Base-by-base conservation (phyloP, 1,140 invertebrate genomes). In the Spodoptera litura region DNA sequence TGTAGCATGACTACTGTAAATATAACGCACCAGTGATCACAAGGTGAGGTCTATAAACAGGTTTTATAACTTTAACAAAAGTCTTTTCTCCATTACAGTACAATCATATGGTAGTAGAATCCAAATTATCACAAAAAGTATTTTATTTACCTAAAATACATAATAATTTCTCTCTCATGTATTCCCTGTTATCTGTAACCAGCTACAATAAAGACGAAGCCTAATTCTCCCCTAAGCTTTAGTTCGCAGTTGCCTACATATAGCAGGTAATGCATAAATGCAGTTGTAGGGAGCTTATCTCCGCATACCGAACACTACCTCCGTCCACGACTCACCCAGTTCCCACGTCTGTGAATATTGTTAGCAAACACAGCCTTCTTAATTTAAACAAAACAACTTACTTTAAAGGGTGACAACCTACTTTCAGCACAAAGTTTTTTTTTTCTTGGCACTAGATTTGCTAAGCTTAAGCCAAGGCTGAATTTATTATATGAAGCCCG, bases 381-480 rank as follows among this genome's bases (percentile, higher is more conserved):
- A 64, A 64, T 44, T 49, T 44, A 64, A 5, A 20, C n/a, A 49
- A 66, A 66, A 38, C 15, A 49, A 66, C 38, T 44, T n/a, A n/a
- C 31, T 62, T 38, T 66, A 66, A 51, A 25, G 49, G 9, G 62
- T 66, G 38, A 25, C 15, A 49, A 20, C 61, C 61, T 64, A 49
- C 61, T 49, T 51, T 35, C n/a, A 61, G 38, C 38, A 25, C 38
- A 20, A 20, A 20, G 35, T 66, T 44, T 13, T 27, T 66, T 49
- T 64, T 49, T 66, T 49, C 62, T 66, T 66, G 62, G 62, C 62
- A 66, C 38, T 38, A 15, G 3, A 12, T 49, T 38, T 66, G 62
- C 38, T 64, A 64, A 64, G 61, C 61, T 64, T 64, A 10, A 64
- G 61, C 62, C 62, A 66, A 66, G 38, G 15, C 62, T 66, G 62